Base-by-base conservation (phyloP, 2,797 vertebrate genomes). In the Peromyscus nudipes region DNA sequence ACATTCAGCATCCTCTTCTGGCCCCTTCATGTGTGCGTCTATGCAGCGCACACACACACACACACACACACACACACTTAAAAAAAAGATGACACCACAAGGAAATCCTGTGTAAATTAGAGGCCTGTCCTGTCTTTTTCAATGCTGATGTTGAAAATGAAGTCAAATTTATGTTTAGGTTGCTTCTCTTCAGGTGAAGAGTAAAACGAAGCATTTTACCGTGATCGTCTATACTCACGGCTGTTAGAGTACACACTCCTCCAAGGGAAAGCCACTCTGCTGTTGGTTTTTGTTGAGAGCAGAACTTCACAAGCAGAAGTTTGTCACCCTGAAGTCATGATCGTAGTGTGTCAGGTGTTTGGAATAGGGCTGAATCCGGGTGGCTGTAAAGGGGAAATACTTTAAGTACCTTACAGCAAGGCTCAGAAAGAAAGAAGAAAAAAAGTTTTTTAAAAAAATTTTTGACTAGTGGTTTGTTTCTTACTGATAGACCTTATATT, bases 171-270 rank as follows among this genome's bases (percentile, higher is more conserved):
- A 27, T 52, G 55, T 82, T 91, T 43, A 73, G 46, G 49, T 31
- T 31, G 37, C 55, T 75, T 95, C 6, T 77, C 73, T 85, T 81
- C 79, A 37, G 81, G 34, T 87, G 49, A 57, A 94, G 80, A 95
- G 77, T 19, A 92, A n/a, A 73, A 73, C 77, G 31, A 92, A 96
- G 92, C 81, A 23, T 95, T 97, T 97, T 29, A 62, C 52, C 97
- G 64, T 84, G 87, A 95, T 92, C 87, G 79, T 69, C 92, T 1
- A 4, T 76, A 97, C 7, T 96, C 81, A 84, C 21, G 55, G 65
- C 85, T 96, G 94, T 92, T 77, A 77, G 93, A 96, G 77, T 62
- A 97, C 76, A 96, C 76, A 96, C 97, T 96, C 95, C 88, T 83
- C 95, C 96, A 40, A 73, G 29, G 85, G 31, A 55, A 57, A 40